Conservation (phyloP, 2,888 invertebrate species). For the Epistrophella euchroma region DNA sequence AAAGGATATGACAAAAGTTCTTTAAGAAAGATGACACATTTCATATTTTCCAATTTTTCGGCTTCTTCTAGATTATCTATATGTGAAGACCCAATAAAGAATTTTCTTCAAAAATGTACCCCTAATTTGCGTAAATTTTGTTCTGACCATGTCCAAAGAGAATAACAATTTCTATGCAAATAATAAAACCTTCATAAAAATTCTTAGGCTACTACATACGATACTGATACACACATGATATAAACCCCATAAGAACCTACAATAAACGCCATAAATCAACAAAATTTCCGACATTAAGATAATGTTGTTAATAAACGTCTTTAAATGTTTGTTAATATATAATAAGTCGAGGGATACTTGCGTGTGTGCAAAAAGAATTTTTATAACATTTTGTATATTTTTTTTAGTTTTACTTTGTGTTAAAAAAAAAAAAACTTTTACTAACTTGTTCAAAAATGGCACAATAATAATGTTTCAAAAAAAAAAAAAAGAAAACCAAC, state of each 20-base stretch:
- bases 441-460: constrained; percentile 48
- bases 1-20: no score
- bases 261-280: neutral
- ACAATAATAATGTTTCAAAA: constrained; percentile 43
- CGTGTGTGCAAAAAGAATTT: constrained; percentile 16
- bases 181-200: neutral
- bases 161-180: neutral
- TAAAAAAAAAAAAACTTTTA: constrained; percentile 11
- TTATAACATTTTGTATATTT: neutral
- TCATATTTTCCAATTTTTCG: no score
- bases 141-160: no score
- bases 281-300: neutral
- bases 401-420: constrained; percentile 7
- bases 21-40: no score
- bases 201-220: neutral
- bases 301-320: neutral
- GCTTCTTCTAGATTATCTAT: no score
- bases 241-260: neutral
- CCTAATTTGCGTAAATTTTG: no score
- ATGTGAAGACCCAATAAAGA: no score
- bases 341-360: constrained; percentile 44
- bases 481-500: constrained; percentile 69
- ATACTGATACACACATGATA: neutral
- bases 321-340: constrained; percentile 10
- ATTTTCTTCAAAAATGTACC: no score